Evolutionary conservation across 2,888 invertebrate genomes (phyloP).

Genomic region (Eupithecia pulchellata): DNA sequence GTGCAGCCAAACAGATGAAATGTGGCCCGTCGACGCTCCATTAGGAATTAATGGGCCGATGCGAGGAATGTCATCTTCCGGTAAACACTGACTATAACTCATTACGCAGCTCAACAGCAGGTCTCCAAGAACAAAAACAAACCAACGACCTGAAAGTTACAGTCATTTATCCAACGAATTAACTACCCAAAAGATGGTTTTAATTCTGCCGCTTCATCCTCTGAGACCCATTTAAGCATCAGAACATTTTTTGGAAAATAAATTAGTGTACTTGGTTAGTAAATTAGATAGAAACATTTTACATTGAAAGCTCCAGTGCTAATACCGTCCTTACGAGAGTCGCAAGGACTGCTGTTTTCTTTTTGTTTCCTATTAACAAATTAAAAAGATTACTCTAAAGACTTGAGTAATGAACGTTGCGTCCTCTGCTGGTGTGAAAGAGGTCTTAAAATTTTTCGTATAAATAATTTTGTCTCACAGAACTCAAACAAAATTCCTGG

Average conservation of each 20-base stretch:
- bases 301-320: conserved; percentile 35
- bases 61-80: conserved; percentile 82
- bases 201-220: conserved; percentile 50
- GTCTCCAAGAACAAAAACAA: conserved; percentile 55
- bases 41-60: conserved; percentile 84
- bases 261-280: conserved; percentile 50
- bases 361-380: conserved; percentile 29
- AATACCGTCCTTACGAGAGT: conserved; percentile 39
- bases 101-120: conserved; percentile 59
- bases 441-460: not conserved
- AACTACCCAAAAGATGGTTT: conserved; percentile 65
- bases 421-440: conserved; percentile 3
- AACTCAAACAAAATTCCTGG: not conserved
- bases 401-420: conserved; percentile 27
- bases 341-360: conserved; percentile 28
- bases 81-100: conserved; percentile 78
- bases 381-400: conserved; percentile 32
- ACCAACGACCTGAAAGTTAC: conserved; percentile 63
- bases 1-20: conserved; percentile 83
- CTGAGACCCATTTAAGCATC: conserved; percentile 45
- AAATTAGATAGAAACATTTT: conserved; percentile 48
- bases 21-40: conserved; percentile 78
- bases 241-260: conserved; percentile 49
- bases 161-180: conserved; percentile 72
- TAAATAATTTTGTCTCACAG: not conserved